Conservation (phyloP, 2,888 invertebrate species). For the Leptinotarsa rubiginosa region DNA sequence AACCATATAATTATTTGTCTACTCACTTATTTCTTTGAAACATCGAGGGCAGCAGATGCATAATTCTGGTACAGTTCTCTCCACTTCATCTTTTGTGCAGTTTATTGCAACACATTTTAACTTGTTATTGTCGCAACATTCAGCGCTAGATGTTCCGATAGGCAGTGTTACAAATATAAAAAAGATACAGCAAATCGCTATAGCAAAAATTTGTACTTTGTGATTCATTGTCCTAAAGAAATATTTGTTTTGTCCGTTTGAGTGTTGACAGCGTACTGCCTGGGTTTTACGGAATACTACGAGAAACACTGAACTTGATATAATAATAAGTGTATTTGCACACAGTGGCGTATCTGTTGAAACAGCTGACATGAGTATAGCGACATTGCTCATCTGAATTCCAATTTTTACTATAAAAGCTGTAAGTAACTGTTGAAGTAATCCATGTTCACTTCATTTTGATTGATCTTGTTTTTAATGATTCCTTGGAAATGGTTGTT, state of each 20-base stretch:
- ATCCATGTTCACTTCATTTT: too few species aligned
- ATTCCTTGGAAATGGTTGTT: too few species aligned
- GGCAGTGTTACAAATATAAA: constrained; percentile 3
- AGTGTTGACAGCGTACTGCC: neutral
- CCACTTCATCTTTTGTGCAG: constrained; percentile 26
- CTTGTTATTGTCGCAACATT: constrained; percentile 23
- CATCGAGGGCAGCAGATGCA: constrained; percentile 31
- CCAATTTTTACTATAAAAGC: too few species aligned
- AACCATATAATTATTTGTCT: neutral
- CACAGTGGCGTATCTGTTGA: too few species aligned
- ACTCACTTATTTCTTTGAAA: constrained; percentile 29
- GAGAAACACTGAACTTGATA: too few species aligned
- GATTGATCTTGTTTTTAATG: too few species aligned
- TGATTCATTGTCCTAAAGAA: neutral
- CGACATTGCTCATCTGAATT: too few species aligned
- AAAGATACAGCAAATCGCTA: neutral
- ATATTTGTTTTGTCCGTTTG: neutral
- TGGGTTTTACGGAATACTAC: neutral
- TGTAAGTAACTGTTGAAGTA: too few species aligned
- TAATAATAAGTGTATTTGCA: too few species aligned
- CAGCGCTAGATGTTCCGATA: neutral
- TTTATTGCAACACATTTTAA: constrained; percentile 25
- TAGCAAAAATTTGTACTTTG: neutral
- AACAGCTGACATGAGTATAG: too few species aligned
- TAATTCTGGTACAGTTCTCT: constrained; percentile 25